phyloP scores from a whole-genome alignment of 2,797 vertebrate species.

The Salmo trutta region DNA sequence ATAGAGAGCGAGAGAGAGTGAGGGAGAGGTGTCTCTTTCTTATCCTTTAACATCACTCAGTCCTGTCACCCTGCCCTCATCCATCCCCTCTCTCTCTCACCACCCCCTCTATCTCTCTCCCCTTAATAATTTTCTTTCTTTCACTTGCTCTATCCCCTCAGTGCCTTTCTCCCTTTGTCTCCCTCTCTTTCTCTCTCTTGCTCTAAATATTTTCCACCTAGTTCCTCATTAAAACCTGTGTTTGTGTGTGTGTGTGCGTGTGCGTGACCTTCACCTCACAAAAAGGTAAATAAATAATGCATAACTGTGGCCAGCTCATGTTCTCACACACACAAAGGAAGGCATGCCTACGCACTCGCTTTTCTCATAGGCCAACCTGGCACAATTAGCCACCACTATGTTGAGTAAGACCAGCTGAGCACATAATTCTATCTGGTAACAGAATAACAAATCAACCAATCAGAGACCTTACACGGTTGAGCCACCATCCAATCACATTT shows the following conservation, averaged over 20 bases:
- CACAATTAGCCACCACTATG: too few relatives aligned
- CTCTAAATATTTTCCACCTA: conserved; percentile 20
- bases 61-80: neutral
- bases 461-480: too few relatives aligned
- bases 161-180: conserved; percentile 9
- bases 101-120: neutral
- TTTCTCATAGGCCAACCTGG: neutral
- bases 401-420: too few relatives aligned
- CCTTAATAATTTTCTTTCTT: conserved; percentile 25
- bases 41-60: neutral
- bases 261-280: neutral
- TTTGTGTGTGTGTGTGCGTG: neutral
- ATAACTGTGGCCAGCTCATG: too few relatives aligned
- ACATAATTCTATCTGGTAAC: too few relatives aligned
- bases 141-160: neutral
- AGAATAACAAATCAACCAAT: too few relatives aligned
- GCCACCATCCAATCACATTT: too few relatives aligned
- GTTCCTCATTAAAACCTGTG: conserved; percentile 25
- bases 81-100: too few relatives aligned
- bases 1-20: neutral
- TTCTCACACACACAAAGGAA: neutral
- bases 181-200: conserved; percentile 13
- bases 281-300: too few relatives aligned
- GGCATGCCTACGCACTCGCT: neutral
- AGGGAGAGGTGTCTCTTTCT: neutral